These are phyloP conservation scores for Sussaba pulchella DNA, from an alignment of 2,888 invertebrate species.

Conservation along the genomic window DNA sequence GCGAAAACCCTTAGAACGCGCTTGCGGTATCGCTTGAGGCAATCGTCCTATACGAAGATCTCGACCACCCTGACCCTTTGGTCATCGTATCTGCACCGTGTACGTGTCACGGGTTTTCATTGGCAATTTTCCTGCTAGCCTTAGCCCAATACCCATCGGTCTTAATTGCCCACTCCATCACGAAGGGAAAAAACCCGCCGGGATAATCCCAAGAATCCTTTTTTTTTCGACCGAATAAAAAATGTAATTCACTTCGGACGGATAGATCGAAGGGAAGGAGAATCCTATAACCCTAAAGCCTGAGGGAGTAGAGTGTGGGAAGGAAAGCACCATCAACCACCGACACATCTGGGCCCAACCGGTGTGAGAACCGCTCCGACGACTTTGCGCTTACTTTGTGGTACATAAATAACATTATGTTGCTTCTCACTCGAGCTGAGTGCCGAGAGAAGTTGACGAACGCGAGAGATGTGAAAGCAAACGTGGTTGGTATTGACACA, in stretches of 20 bases:
- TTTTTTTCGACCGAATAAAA: slow-evolving; percentile 14
- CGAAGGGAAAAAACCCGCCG: not conserved
- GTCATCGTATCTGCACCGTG: not conserved
- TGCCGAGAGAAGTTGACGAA: slow-evolving; percentile 2
- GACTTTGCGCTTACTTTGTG: slow-evolving; percentile 33
- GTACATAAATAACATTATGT: slow-evolving; percentile 46
- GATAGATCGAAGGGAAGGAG: slow-evolving; percentile 62
- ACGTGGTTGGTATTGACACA: slow-evolving; percentile 7
- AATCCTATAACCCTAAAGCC: slow-evolving; percentile 47
- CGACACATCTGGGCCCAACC: not conserved
- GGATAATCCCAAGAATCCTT: not conserved
- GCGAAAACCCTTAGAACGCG: slow-evolving; percentile 32
- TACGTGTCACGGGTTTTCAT: slow-evolving; percentile 21
- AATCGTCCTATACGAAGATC: slow-evolving; percentile 29
- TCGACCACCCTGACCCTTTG: not conserved
- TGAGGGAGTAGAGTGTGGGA: not conserved
- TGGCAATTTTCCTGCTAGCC: slow-evolving; percentile 6
- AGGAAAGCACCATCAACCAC: slow-evolving; percentile 59
- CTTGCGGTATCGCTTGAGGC: slow-evolving; percentile 24
- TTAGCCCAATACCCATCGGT: not conserved
- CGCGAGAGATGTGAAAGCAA: slow-evolving; percentile 7
- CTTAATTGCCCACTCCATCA: slow-evolving; percentile 7
- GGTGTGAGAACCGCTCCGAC: not conserved
- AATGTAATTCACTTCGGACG: slow-evolving; percentile 21
- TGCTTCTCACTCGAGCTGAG: slow-evolving; percentile 37